phyloP scores from a whole-genome alignment of 2,797 vertebrate genomes.

The Hafferia zeledoni region DNA sequence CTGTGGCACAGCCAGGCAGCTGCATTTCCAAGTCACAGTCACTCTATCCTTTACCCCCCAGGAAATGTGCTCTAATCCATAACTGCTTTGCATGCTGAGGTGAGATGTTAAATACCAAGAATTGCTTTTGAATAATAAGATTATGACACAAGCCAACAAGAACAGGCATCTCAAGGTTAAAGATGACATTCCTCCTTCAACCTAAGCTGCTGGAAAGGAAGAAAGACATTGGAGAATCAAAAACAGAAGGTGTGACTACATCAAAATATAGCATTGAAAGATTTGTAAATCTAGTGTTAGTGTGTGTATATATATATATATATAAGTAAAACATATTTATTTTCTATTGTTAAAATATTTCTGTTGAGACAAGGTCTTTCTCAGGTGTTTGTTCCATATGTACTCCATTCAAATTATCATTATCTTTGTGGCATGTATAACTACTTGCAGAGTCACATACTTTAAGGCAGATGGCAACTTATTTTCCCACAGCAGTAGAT shows the following conservation, averaged over 20 bases:
- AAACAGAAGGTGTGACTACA: background rate
- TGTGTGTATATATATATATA: background rate
- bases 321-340: background rate
- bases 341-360: background rate
- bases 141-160: background rate
- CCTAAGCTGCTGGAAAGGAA: background rate
- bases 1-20: background rate
- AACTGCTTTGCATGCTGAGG: background rate
- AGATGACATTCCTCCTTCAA: background rate
- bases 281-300: background rate
- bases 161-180: conserved; percentile 27
- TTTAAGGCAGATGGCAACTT: background rate
- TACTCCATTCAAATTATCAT: background rate
- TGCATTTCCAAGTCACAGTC: background rate
- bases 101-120: conserved; percentile 23
- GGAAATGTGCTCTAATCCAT: conserved; percentile 20
- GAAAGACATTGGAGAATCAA: background rate
- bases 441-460: background rate
- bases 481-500: background rate
- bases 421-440: background rate
- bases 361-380: background rate
- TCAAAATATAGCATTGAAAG: background rate
- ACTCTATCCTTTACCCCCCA: background rate
- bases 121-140: conserved; percentile 39
- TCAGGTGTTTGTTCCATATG: background rate